These are phyloP conservation scores for Aelia acuminata DNA, from an alignment of 2,888 invertebrate species.

Conservation along the genomic window DNA sequence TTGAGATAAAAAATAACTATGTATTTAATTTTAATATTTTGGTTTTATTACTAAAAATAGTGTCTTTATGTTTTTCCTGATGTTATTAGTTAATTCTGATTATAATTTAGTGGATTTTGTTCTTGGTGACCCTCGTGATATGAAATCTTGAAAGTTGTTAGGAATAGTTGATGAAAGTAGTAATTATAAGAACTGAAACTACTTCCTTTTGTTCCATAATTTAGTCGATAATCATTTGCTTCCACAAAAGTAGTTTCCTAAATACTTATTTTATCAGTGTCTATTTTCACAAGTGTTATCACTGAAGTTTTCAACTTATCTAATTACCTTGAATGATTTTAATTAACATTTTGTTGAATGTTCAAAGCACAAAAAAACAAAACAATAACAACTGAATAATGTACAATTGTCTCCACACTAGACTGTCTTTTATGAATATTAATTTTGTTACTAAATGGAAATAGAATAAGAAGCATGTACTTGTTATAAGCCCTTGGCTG, in stretches of 20 bases:
- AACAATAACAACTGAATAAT: background rate
- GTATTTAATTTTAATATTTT: background rate
- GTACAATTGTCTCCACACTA: conserved; percentile 17
- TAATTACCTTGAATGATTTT: background rate
- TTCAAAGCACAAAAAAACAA: background rate
- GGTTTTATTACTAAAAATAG: background rate
- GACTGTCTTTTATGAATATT: conserved; percentile 38
- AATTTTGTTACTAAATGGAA: conserved; percentile 31
- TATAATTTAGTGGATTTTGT: background rate
- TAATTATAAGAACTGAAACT: background rate
- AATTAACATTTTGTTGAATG: background rate
- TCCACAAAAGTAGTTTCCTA: background rate
- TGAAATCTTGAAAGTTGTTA: background rate
- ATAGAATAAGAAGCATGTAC: conserved; percentile 28
- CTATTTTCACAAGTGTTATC: background rate
- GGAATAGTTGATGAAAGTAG: background rate
- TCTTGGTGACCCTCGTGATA: background rate
- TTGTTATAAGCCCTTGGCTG: conserved; percentile 55
- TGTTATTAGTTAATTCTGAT: background rate
- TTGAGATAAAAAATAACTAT: background rate
- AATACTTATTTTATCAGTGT: background rate
- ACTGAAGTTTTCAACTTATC: background rate
- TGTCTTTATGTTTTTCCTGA: background rate
- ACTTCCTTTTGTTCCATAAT: background rate
- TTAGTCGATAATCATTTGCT: background rate